Base-by-base conservation (phyloP, 2,888 invertebrate species). In the Melanostoma scalare region DNA sequence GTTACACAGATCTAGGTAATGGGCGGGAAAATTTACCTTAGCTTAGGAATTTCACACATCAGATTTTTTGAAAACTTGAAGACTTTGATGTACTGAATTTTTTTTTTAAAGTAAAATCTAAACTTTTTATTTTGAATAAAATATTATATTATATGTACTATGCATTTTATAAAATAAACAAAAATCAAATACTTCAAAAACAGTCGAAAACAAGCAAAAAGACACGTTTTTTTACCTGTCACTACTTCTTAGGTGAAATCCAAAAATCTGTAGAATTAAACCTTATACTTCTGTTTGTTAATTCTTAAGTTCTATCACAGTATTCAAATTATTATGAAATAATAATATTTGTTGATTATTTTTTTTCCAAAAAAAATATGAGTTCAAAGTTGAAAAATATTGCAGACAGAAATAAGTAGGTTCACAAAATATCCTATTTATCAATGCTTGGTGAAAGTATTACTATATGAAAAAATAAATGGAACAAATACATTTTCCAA, bases 361-460 rank as follows among this genome's bases (percentile, higher is more conserved):
- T 20, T 1, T 20, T 20, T 20, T 20, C 20, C 20, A 20, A 20
- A 20, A 20, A 20, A 20, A 20, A 20, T 20, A 20, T 20, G 20
- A 20, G 20, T 20, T 20, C 20, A 20, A 20, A 20, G 20, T 20
- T 20, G 20, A 20, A 20, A 20, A 20, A 20, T 20, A 20, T 20
- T 20, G 20, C 20, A 20, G 20, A 20, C 20, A 20, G 20, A 60
- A 81, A 75, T n/a, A 20, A 46, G 20, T 46, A 46, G 46, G 46
- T 9, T 46, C 20, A 20, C 46, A 46, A 46, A 46, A 46, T 46
- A 46, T 46, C 46, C 46, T 10, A 10, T 46, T 46, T 46, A 46
- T 46, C 46, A 46, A 10, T 46, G 46, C 46, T 46, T 46, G 46
- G 35, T 48, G 46, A 46, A 46, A 46, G 46, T 20, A 46, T 46